Percentiles rank a stretch among this genome's conserved stretches.
Evolutionary conservation across 2,888 invertebrate genomes (phyloP).

Genomic region (Thumatha senex): DNA sequence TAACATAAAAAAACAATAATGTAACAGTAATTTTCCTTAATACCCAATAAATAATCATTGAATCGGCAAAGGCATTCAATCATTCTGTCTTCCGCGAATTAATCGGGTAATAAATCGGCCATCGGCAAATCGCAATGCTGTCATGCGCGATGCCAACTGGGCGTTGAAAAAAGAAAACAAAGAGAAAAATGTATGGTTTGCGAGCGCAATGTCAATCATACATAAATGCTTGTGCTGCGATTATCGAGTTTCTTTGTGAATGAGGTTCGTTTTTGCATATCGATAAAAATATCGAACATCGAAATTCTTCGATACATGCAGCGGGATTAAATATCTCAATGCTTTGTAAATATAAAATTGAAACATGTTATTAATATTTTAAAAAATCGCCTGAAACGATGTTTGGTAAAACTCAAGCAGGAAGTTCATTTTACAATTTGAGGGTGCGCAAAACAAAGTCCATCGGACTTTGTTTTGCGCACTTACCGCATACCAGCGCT

Average conservation of each 20-base stretch:
- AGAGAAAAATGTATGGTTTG: constrained; percentile 41
- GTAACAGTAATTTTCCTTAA: constrained; percentile 38
- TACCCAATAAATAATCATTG: constrained; percentile 27
- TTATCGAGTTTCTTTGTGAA: constrained; percentile 12
- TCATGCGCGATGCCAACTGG: constrained; percentile 37
- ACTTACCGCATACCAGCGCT: too few relatives aligned
- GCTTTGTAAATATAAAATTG: too few relatives aligned
- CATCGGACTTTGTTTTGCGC: too few relatives aligned
- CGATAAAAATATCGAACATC: constrained; percentile 20
- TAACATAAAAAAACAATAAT: constrained; percentile 23
- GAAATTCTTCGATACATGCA: too few relatives aligned
- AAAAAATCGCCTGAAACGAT: too few relatives aligned
- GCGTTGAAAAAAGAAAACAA: constrained; percentile 47
- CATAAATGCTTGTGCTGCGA: constrained; percentile 15
- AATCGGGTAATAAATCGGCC: constrained; percentile 54
- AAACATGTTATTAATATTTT: too few relatives aligned
- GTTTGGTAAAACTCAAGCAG: too few relatives aligned
- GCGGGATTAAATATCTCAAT: too few relatives aligned
- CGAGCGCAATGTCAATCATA: constrained; percentile 62
- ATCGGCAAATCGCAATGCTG: constrained; percentile 42
- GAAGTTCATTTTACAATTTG: too few relatives aligned
- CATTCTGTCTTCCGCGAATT: constrained; percentile 51
- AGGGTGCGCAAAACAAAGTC: too few relatives aligned
- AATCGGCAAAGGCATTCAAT: constrained; percentile 22
- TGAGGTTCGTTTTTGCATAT: constrained; percentile 25